Conservation (phyloP, 2,888 invertebrate species). For the Andrena hattorfiana region DNA sequence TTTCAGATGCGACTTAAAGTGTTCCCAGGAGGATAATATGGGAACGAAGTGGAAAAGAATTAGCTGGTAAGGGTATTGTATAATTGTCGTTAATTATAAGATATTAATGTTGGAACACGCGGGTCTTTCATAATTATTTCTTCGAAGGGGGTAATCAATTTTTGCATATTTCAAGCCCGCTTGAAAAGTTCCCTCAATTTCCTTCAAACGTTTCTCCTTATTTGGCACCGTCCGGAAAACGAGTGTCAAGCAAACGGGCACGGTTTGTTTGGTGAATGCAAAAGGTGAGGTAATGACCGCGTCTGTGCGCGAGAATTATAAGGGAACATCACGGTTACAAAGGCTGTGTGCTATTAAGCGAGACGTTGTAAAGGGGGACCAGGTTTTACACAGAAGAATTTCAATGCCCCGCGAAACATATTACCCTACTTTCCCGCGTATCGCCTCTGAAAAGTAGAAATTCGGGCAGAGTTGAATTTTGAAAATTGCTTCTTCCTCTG, state of each 20-base stretch:
- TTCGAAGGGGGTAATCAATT: no score
- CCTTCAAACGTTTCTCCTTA: neutral
- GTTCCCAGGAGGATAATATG: no score
- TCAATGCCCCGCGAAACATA: constrained; percentile 5
- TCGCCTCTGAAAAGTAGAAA: neutral
- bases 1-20: neutral
- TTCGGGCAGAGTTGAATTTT: neutral
- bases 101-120: no score
- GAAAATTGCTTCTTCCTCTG: no score
- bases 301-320: neutral
- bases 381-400: neutral
- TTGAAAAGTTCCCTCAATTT: no score
- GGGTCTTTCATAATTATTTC: no score
- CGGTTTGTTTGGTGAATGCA: neutral
- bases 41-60: no score
- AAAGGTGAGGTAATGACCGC: neutral
- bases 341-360: neutral
- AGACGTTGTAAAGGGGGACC: neutral
- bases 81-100: no score
- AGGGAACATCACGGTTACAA: neutral
- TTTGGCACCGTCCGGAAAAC: no score
- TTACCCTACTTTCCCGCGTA: constrained; percentile 30
- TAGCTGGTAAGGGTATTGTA: no score
- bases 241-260: neutral
- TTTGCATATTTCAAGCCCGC: no score